Percentiles rank a stretch among this genome's conserved stretches.
phyloP scores from a whole-genome alignment of 2,888 invertebrate species.

The Spisula solida region DNA sequence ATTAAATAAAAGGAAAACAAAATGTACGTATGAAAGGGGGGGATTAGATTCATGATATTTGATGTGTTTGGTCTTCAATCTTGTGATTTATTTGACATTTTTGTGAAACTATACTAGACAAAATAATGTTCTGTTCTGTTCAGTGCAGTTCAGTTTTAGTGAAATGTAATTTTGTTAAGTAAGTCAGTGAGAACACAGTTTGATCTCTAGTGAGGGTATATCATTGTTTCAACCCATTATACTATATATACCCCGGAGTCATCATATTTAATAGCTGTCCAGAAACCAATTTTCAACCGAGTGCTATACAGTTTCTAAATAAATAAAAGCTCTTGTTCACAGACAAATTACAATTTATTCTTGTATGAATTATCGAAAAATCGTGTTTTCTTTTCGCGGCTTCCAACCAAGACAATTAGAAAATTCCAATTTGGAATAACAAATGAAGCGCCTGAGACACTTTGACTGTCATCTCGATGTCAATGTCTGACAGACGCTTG shows the following conservation, averaged over 20 bases:
- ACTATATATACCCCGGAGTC: slow-evolving; percentile 43
- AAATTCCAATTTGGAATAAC: slow-evolving; percentile 67
- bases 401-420: slow-evolving; percentile 64
- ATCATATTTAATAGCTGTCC: slow-evolving; percentile 37
- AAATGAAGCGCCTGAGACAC: slow-evolving; percentile 62
- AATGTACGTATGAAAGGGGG: too few relatives aligned
- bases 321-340: slow-evolving; percentile 62
- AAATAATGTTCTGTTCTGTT: too few relatives aligned
- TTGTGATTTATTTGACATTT: too few relatives aligned
- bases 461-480: slow-evolving; percentile 65
- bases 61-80: too few relatives aligned
- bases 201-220: slow-evolving; percentile 13
- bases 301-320: slow-evolving; percentile 65
- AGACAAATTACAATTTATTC: slow-evolving; percentile 72
- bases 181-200: background rate
- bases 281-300: slow-evolving; percentile 67
- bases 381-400: slow-evolving; percentile 68
- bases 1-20: too few relatives aligned
- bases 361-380: slow-evolving; percentile 61
- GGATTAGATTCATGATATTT: too few relatives aligned
- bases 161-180: slow-evolving; percentile 15
- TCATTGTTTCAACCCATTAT: slow-evolving; percentile 28
- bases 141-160: background rate
- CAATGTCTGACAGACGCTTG: slow-evolving; percentile 58
- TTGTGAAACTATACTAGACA: too few relatives aligned